Conservation (phyloP, 2,797 vertebrate genomes). For the Erethizon dorsatum region DNA sequence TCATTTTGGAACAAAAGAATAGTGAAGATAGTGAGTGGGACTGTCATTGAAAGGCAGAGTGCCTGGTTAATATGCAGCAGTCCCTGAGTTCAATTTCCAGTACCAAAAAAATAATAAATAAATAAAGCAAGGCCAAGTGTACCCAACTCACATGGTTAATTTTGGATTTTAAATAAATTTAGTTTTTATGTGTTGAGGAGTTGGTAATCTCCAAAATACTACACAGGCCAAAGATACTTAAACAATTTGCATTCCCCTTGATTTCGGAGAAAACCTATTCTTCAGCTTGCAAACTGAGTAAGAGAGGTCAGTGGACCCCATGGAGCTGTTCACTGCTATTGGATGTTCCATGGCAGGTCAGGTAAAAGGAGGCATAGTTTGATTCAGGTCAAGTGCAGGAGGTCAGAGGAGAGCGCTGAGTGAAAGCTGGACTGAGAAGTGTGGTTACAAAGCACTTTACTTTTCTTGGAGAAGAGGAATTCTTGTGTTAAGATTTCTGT, state of each 20-base stretch:
- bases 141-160: not conserved
- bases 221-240: not conserved
- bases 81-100: not conserved
- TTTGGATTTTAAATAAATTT: not conserved
- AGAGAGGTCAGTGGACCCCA: not conserved
- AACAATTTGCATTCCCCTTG: not conserved
- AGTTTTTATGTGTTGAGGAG: not conserved
- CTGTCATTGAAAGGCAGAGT: not conserved
- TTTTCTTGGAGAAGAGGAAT: not conserved
- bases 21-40: not conserved
- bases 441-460: not conserved
- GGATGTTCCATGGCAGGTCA: not conserved
- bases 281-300: not conserved
- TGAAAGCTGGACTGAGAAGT: not conserved
- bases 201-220: not conserved
- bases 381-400: not conserved
- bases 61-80: not conserved
- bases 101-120: not conserved
- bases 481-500: not conserved
- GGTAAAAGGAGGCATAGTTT: not conserved
- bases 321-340: not conserved
- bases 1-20: not conserved
- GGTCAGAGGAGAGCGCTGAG: not conserved
- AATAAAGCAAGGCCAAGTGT: not conserved
- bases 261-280: not conserved